Evolutionary conservation across 2,797 vertebrate genomes (phyloP).

Genomic region (Eupleurogrammus muticus): DNA sequence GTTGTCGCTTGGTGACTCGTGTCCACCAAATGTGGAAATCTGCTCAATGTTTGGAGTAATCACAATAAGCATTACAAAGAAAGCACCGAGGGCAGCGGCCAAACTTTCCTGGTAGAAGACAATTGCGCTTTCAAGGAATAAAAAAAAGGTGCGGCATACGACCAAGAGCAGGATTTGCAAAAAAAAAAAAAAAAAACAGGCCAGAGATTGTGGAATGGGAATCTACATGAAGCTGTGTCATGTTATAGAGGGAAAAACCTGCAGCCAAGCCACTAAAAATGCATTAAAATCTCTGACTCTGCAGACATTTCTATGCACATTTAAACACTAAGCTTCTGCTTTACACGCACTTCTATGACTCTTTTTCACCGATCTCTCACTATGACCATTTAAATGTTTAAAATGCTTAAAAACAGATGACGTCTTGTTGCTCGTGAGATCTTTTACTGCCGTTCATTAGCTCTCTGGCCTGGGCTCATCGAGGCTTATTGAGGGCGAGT

Average conservation of each 20-base stretch:
- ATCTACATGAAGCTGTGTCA: not conserved
- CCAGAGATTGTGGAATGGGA: not conserved
- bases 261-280: not conserved
- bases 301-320: not conserved
- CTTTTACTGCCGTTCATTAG: conserved; percentile 32
- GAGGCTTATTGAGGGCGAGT: conserved; percentile 16
- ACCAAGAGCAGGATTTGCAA: not conserved
- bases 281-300: not conserved
- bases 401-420: not conserved
- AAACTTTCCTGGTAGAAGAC: not conserved
- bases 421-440: not conserved
- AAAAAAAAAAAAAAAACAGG: too few relatives aligned
- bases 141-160: not conserved
- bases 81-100: not conserved
- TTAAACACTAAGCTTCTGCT: not conserved
- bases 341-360: too few relatives aligned
- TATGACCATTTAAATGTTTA: not conserved
- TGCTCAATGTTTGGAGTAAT: not conserved
- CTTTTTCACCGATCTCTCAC: too few relatives aligned
- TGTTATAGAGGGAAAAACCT: not conserved
- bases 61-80: not conserved
- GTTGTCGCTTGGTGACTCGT: not conserved
- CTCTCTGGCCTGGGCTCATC: conserved; percentile 18
- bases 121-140: conserved; percentile 1
- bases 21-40: not conserved